These are phyloP conservation scores for Dissostichus mawsoni DNA, from an alignment of 2,113 vertebrate species.

Conservation along the genomic window DNA sequence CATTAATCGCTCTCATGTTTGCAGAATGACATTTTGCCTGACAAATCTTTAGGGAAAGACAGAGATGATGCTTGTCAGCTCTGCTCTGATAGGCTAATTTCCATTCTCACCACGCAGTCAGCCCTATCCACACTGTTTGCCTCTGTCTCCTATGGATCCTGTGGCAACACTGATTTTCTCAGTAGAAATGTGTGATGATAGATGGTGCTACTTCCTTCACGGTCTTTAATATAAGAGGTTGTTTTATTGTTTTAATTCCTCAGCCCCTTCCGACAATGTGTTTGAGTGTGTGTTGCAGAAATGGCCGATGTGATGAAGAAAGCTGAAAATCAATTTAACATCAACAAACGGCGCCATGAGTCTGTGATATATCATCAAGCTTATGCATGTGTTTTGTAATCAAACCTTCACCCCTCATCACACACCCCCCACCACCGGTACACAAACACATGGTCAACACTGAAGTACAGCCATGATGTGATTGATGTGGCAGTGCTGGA, in stretches of 20 bases:
- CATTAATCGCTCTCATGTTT: constrained; percentile 5
- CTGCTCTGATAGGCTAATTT: constrained; percentile 37
- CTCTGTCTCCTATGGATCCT: constrained; percentile 25
- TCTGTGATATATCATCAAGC: constrained; percentile 41
- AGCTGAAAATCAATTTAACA: constrained; percentile 65
- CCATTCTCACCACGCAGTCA: constrained; percentile 23
- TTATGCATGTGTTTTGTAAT: constrained; percentile 33
- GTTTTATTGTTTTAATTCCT: constrained; percentile 40
- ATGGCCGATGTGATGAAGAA: constrained; percentile 36
- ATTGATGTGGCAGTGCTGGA: constrained; percentile 77
- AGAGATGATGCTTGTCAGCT: constrained; percentile 13
- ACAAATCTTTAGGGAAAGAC: constrained; percentile 28
- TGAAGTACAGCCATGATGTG: constrained; percentile 59
- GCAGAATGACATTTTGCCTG: constrained; percentile 7
- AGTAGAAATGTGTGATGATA: constrained; percentile 32
- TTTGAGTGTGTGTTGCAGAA: constrained; percentile 8
- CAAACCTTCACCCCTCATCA: neutral
- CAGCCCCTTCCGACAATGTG: neutral
- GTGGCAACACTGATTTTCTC: constrained; percentile 35
- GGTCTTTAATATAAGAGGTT: constrained; percentile 1
- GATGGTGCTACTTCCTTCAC: constrained; percentile 11
- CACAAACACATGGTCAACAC: constrained; percentile 53
- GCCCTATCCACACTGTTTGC: constrained; percentile 15
- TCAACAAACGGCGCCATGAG: constrained; percentile 53
- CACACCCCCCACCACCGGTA: neutral